Evolutionary conservation across 1,140 invertebrate species (phyloP).

Genomic region (Drosophila parabipectinata): DNA sequence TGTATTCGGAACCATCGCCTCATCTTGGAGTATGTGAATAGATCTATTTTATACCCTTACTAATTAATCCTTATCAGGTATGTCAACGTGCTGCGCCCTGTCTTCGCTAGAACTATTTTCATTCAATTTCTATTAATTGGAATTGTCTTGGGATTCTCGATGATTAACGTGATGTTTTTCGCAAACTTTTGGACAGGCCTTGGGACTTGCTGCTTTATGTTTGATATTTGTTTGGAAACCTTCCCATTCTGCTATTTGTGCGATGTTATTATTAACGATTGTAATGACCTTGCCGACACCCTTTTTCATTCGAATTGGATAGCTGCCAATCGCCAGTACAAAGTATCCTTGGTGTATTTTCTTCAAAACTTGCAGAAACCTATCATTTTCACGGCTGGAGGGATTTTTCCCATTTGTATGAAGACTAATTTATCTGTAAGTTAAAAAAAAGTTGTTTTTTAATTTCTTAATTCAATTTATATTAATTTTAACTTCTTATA

Average conservation of each 20-base stretch:
- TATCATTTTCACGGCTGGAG: slow-evolving; percentile 50
- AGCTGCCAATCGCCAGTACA: slow-evolving; percentile 38
- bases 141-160: slow-evolving; percentile 22
- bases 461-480: background rate
- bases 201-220: slow-evolving; percentile 27
- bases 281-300: slow-evolving; percentile 38
- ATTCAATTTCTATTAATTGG: slow-evolving; percentile 43
- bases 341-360: slow-evolving; percentile 35
- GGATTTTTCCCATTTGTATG: slow-evolving; percentile 52
- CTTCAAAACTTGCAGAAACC: slow-evolving; percentile 61
- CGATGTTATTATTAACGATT: slow-evolving; percentile 46
- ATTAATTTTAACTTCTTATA: background rate
- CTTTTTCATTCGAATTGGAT: slow-evolving; percentile 65
- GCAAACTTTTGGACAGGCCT: slow-evolving; percentile 28
- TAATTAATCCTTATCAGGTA: slow-evolving; percentile 21
- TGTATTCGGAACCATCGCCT: slow-evolving; percentile 56
- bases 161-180: slow-evolving; percentile 49
- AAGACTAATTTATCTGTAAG: slow-evolving; percentile 56
- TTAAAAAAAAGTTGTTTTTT: background rate
- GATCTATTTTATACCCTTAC: background rate
- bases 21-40: slow-evolving; percentile 46
- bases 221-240: slow-evolving; percentile 37
- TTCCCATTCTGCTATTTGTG: slow-evolving; percentile 67
- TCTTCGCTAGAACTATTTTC: slow-evolving; percentile 41
- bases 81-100: slow-evolving; percentile 37